Percentiles rank a stretch among this genome's conserved stretches.
phyloP scores from a whole-genome alignment of 1,140 invertebrate species.

The Nixonia krombeini region DNA sequence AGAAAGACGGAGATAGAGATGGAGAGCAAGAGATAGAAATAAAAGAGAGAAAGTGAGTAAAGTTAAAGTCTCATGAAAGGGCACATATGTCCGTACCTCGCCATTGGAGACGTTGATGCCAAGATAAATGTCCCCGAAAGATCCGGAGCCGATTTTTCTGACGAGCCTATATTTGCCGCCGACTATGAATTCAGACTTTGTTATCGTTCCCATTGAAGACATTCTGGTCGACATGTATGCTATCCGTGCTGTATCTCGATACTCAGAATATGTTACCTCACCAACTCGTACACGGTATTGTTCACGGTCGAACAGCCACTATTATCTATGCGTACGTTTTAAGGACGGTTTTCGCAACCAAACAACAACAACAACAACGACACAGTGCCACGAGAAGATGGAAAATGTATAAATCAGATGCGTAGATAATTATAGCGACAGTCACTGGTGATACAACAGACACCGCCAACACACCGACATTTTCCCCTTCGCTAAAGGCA shows the following conservation, averaged over 20 bases:
- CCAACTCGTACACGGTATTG: neutral
- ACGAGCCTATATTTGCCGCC: slow-evolving; percentile 95
- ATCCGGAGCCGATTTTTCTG: slow-evolving; percentile 97
- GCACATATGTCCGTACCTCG: slow-evolving; percentile 78
- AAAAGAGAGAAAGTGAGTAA: slow-evolving; percentile 3
- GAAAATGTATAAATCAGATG: slow-evolving; percentile 18
- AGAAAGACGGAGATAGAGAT: slow-evolving; percentile 5
- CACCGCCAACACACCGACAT: slow-evolving; percentile 70
- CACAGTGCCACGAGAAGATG: slow-evolving; percentile 7
- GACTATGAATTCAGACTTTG: slow-evolving; percentile 83
- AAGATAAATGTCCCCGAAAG: slow-evolving; percentile 99
- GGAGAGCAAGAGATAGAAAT: slow-evolving; percentile 4
- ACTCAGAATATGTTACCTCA: slow-evolving; percentile 11
- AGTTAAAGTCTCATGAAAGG: slow-evolving; percentile 50
- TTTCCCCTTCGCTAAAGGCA: slow-evolving; percentile 57
- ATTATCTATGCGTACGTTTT: neutral
- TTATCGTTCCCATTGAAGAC: slow-evolving; percentile 55
- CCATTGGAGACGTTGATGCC: slow-evolving; percentile 97
- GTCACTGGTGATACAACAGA: slow-evolving; percentile 62
- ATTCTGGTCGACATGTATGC: slow-evolving; percentile 54
- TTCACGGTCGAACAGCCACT: neutral
- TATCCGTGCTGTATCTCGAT: slow-evolving; percentile 24
- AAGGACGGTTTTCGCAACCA: slow-evolving; percentile 12
- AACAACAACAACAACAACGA: slow-evolving; percentile 9
- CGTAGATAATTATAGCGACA: slow-evolving; percentile 55